A percentile compares a stretch with the other conserved stretches of the same genome.
phyloP scores from a whole-genome alignment of 2,888 invertebrate genomes.

The Pristionchus entomophagus region DNA sequence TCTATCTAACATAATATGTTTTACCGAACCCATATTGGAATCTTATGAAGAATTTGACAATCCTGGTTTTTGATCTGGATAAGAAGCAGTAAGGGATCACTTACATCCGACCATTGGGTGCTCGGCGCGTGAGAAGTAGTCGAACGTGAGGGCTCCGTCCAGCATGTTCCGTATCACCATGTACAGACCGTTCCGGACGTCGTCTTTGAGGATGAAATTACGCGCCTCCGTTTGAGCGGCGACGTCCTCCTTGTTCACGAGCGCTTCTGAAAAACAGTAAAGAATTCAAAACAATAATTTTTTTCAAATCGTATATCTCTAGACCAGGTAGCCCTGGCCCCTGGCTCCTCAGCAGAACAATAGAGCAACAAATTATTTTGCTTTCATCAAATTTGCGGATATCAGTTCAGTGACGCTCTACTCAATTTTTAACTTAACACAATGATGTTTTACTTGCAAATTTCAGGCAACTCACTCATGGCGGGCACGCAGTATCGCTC shows the following conservation, averaged over 20 bases:
- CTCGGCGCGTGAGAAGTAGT: conserved; percentile 48
- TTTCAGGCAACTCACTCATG: neutral
- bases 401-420: too few species aligned
- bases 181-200: conserved; percentile 23
- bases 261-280: conserved; percentile 15
- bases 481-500: conserved; percentile 37
- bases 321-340: too few species aligned
- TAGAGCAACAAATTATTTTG: too few species aligned
- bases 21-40: too few species aligned
- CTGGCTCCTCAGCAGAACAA: too few species aligned
- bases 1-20: too few species aligned
- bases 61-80: too few species aligned
- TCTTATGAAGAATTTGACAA: too few species aligned
- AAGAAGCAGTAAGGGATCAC: too few species aligned
- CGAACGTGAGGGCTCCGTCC: conserved; percentile 53
- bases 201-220: conserved; percentile 29
- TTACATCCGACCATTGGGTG: neutral
- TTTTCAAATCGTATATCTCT: neutral
- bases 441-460: neutral
- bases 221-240: conserved; percentile 23
- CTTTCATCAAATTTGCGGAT: too few species aligned
- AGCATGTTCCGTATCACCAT: conserved; percentile 47
- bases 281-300: neutral
- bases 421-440: too few species aligned
- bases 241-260: conserved; percentile 8